Base-by-base conservation (phyloP, 2,113 vertebrate species). In the Eclectus roratus region DNA sequence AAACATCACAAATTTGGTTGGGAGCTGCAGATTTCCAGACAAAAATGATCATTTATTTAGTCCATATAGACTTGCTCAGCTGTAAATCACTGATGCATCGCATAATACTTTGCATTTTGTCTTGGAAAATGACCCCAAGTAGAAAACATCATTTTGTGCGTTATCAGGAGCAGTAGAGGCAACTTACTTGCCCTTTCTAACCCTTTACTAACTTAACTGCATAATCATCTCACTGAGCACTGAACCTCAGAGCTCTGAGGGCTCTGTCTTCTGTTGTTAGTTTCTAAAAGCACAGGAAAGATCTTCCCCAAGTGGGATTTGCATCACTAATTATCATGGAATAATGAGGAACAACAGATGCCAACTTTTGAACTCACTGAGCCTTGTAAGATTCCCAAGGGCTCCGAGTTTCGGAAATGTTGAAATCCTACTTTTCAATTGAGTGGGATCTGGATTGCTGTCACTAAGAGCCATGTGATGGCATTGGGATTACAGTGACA, bases 321-420 rank as follows among this genome's bases (percentile, higher is more conserved):
- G 88, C 82, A 94, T 90, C 76, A 76, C 93, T 96, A 96, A 96
- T 97, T 93, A 94, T 92, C 93, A 95, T 60, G 43, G 82, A 93
- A 95, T 95, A 96, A 97, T 97, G 93, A 95, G 85, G 72, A 80
- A 92, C 65, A 95, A 74, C 94, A 96, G 92, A 93, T 96, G 90
- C 88, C 88, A 93, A 88, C 80, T 92, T 95, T 44, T 88, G 85
- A 95, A 96, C 94, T 95, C 60, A 44, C 72, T n/a, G 50, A 95
- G 82, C 82, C 82, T 69, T 37, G 43, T 29, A 47, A 80, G 86
- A 90, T 71, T 93, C 90, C 44, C 92, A 86, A 25, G 79, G 77
- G 93, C 39, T 88, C 2, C 0, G 60, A 86, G 82, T 72, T 90
- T 63, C 63, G 41, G 55, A 77, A 93, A 56, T 31, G 39, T 41